A percentile compares a stretch with the other conserved stretches of the same genome.
Conservation (phyloP, 2,888 invertebrate genomes). For the Mesorhabditis sp. region DNA sequence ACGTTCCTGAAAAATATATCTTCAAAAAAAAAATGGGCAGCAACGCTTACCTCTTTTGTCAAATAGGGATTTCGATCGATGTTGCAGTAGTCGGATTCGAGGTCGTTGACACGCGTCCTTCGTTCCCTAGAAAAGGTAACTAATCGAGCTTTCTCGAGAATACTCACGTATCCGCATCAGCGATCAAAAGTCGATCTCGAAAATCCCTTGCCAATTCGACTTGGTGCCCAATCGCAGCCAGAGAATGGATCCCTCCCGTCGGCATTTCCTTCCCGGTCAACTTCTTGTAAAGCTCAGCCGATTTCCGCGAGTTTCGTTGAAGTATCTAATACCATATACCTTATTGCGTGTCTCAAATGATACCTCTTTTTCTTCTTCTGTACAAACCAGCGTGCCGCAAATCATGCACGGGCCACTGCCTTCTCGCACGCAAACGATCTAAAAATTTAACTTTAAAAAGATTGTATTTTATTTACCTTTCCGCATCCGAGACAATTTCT, state of each 20-base stretch:
- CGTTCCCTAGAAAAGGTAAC: constrained; percentile 28
- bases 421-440: constrained; percentile 65
- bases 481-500: constrained; percentile 92
- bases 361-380: constrained; percentile 46
- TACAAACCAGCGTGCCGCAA: constrained; percentile 77
- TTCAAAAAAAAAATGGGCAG: not conserved
- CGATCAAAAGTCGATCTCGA: constrained; percentile 34
- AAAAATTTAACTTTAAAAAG: not conserved
- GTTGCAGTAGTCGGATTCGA: constrained; percentile 49
- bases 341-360: not conserved
- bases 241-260: constrained; percentile 9
- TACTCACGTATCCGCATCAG: constrained; percentile 43
- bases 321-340: constrained; percentile 24
- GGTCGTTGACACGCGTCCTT: constrained; percentile 42
- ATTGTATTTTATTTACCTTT: constrained; percentile 77
- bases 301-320: constrained; percentile 33
- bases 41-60: constrained; percentile 66
- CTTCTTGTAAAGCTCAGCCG: constrained; percentile 39
- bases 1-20: constrained; percentile 28
- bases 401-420: constrained; percentile 92
- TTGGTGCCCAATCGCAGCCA: constrained; percentile 13
- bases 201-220: constrained; percentile 35
- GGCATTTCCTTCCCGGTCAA: constrained; percentile 61
- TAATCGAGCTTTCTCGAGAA: not conserved
- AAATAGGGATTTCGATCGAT: constrained; percentile 73